Base-by-base conservation (phyloP, 2,113 vertebrate genomes). In the Cyanoramphus novaezelandiae region DNA sequence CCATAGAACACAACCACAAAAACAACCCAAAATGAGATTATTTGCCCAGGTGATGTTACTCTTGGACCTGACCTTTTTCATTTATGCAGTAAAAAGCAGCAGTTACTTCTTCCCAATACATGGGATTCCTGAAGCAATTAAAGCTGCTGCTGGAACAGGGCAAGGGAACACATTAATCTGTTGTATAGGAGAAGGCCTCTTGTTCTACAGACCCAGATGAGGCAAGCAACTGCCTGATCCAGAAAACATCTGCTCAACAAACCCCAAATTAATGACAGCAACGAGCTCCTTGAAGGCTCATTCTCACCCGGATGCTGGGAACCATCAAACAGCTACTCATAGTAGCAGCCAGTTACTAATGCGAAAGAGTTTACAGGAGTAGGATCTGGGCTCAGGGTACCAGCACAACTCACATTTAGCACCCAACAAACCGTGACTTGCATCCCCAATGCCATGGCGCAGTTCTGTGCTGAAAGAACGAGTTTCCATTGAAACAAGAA, bases 211-310 rank as follows among this genome's bases (percentile, higher is more conserved):
- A 96, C 94, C 95, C 28, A 90, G 84, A 97, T 64, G 82, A 97
- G 69, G 59, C 44, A 92, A 93, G 67, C 83, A 90, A 95, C 81
- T 25, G 81, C 69, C 82, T 87, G 85, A 95, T 67, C 72, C 55
- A 6, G 88, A 88, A 97, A 97, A 97, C 97, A 98, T 95, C 97
- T 97, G 97, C 95, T 98, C 82, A 95, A 96, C 93, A 95, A 97
- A 98, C 97, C 95, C 93, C 93, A 86, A 97, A 96, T 95, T 85
- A 97, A 97, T 67, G 86, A 94, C 70, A 93, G 95, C 88, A 87
- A 96, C 13, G 68, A 95, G 82, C 82, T 91, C 69, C 94, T 93
- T 92, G 90, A 84, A 78, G 82, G 77, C 90, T 27, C 0, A 86
- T 79, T 93, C 93, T 97, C 69, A 92, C 57, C 76, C 98, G 97